Base-by-base conservation (phyloP, 1,140 invertebrate genomes). In the Calephelis nemesis region DNA sequence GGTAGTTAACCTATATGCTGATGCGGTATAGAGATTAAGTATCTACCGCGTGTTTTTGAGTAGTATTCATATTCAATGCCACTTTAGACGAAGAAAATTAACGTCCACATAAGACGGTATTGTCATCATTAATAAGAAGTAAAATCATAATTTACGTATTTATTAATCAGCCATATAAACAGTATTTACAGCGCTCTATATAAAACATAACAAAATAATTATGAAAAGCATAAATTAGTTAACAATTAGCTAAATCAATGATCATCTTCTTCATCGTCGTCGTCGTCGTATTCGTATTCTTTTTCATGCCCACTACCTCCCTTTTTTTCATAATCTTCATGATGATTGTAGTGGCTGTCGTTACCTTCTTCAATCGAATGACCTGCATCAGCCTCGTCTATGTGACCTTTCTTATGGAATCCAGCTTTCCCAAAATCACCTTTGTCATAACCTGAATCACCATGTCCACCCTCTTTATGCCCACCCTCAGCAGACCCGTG, bases 391-490 rank as follows among this genome's bases (percentile, higher is more conserved):
- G 82, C 82, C 54, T 88, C 87, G 47, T 92, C 77, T 62, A 82
- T 66, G 45, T 92, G 85, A 0, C 93, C 94, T 70, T 94, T 93
- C 39, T 92, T 84, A 71, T 85, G 88, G 48, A 82, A 86, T 0
- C 93, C 94, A 62, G 92, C 80, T 52, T 93, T 92, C 1, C 92
- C 93, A 11, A 84, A 90, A 45, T 89, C 85, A 39, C 76, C 81
- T n/a, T 92, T 85, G 19, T 93, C 81, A 68, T 88, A 92, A 0
- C 75, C 93, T 0, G 93, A 90, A 13, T 93, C 92, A 62, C 92
- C 91, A 45, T 91, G 82, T 5, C 83, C 90, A 0, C 93, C 94
- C 63, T 94, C 93, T 67, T 93, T 82, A 71, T 93, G 91, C n/a
- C 72, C 92, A 4, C 93, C 94, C 42, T 92, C 88, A n/a, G 84